Evolutionary conservation across 2,888 invertebrate genomes (phyloP).

Genomic region (Xestia rhomboidea): DNA sequence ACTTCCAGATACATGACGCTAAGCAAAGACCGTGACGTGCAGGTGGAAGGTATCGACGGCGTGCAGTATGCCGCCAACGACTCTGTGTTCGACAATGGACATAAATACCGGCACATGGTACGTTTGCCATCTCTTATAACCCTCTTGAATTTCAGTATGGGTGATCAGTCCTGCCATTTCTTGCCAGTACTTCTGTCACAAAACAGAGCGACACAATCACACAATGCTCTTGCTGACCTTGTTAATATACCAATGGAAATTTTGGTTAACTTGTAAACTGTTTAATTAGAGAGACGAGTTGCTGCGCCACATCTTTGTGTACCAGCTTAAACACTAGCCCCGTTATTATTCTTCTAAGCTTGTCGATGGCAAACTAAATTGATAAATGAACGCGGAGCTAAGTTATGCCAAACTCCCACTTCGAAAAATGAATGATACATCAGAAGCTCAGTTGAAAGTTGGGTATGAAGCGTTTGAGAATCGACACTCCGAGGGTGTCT

Average conservation of each 20-base stretch:
- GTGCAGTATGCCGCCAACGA: constrained; percentile 90
- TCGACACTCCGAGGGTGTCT: neutral
- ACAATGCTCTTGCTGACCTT: too few relatives aligned
- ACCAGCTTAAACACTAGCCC: neutral
- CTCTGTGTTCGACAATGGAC: constrained; percentile 93
- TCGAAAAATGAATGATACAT: neutral
- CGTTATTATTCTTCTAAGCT: accelerated
- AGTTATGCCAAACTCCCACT: neutral
- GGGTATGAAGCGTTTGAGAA: neutral
- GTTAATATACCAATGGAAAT: neutral
- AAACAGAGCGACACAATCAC: neutral
- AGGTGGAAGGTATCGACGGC: constrained; percentile 89
- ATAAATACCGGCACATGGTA: constrained; percentile 80
- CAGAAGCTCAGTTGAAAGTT: neutral
- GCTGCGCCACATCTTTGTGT: neutral
- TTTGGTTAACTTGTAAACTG: neutral
- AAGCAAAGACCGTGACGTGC: constrained; percentile 75
- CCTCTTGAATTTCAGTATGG: neutral
- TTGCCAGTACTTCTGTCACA: neutral
- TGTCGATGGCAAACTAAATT: neutral
- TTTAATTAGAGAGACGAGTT: neutral
- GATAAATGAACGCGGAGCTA: neutral
- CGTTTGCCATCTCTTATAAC: constrained; percentile 37
- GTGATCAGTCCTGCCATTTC: neutral
- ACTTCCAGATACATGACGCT: constrained; percentile 80